phyloP scores from a whole-genome alignment of 2,797 vertebrate genomes.

The Chelmon rostratus region DNA sequence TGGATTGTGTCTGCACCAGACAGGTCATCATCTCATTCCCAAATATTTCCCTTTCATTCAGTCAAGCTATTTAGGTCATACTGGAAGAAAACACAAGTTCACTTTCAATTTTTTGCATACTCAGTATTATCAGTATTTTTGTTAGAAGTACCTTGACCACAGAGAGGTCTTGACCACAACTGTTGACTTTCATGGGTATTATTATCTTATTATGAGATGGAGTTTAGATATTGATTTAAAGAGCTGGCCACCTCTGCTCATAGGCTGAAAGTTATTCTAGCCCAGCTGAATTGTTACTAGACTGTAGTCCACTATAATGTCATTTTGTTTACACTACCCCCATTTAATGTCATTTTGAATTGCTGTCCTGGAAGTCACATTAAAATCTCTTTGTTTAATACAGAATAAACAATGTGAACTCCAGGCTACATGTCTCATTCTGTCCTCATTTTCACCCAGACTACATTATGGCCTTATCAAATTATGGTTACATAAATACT shows the following conservation, averaged over 20 bases:
- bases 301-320: conserved; percentile 77
- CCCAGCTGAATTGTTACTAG: conserved; percentile 67
- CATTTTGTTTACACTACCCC: conserved; percentile 81
- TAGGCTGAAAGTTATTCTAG: conserved; percentile 50
- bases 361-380: conserved; percentile 76
- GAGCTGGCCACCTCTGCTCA: conserved; percentile 56
- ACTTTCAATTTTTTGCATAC: conserved; percentile 48
- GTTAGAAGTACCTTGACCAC: conserved; percentile 40
- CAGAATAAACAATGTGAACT: conserved; percentile 86
- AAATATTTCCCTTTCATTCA: conserved; percentile 29
- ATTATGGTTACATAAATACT: conserved; percentile 27
- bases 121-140: conserved; percentile 59
- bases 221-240: conserved; percentile 51
- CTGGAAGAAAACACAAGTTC: conserved; percentile 56
- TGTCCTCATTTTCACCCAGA: conserved; percentile 23
- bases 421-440: conserved; percentile 41
- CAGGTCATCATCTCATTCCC: conserved; percentile 41
- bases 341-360: conserved; percentile 71
- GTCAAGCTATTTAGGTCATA: conserved; percentile 40
- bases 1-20: conserved; percentile 27
- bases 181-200: conserved; percentile 49
- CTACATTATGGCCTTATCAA: conserved; percentile 15
- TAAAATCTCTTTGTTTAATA: conserved; percentile 76
- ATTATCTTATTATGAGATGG: conserved; percentile 42
- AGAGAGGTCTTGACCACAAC: conserved; percentile 48